These are phyloP conservation scores for Bombyx mandarina DNA, from an alignment of 1,140 invertebrate genomes.

Conservation along the genomic window DNA sequence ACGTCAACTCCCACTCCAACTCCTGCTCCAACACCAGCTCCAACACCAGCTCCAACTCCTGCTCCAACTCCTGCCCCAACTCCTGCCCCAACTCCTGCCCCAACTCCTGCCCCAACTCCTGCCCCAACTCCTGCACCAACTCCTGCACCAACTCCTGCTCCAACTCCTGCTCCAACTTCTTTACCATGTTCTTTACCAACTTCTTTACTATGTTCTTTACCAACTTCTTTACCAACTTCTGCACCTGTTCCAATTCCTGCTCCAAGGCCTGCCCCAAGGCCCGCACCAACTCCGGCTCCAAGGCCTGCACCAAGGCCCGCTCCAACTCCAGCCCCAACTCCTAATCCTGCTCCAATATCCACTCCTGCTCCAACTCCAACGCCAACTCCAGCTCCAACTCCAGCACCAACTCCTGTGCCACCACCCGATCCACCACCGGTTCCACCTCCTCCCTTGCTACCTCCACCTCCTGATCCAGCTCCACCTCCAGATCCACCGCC, in stretches of 20 bases:
- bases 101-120: neutral
- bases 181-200: too few relatives aligned
- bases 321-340: neutral
- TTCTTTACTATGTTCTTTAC: too few relatives aligned
- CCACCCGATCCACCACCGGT: neutral
- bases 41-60: neutral
- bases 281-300: neutral
- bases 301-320: neutral
- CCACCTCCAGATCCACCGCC: neutral
- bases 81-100: neutral
- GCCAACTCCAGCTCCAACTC: neutral
- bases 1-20: neutral
- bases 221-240: neutral
- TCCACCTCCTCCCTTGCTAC: neutral
- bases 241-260: neutral
- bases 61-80: neutral
- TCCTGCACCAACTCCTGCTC: neutral
- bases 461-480: neutral
- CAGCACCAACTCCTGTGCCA: neutral
- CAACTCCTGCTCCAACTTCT: neutral
- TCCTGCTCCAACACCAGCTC: neutral
- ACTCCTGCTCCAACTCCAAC: neutral
- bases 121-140: neutral
- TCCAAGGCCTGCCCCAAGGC: neutral
- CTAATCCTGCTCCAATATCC: neutral